Percentiles rank a stretch among this genome's conserved stretches.
Evolutionary conservation across 2,888 invertebrate species (phyloP).

Genomic region (Drosophila bunnanda): DNA sequence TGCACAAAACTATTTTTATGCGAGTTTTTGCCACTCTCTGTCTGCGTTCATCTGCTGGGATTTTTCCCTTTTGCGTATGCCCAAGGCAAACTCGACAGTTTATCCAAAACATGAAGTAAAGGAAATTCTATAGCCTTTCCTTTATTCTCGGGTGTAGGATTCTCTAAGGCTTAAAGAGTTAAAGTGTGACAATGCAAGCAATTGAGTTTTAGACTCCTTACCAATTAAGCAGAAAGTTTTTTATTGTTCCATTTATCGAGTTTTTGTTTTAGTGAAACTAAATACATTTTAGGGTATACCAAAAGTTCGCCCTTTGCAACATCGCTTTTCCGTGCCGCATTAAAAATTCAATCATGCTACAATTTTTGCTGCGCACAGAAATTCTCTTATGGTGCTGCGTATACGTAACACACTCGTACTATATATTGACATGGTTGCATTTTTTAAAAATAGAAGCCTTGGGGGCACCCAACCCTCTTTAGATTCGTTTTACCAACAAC

Average conservation of each 20-base stretch:
- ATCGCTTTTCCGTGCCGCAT: not conserved
- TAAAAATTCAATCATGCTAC: conserved; percentile 50
- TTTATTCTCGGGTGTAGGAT: not conserved
- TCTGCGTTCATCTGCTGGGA: conserved; percentile 22
- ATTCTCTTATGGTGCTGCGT: conserved; percentile 44
- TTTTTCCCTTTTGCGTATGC: conserved; percentile 21
- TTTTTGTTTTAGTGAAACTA: not conserved
- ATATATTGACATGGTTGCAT: conserved; percentile 54
- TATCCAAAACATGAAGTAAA: conserved; percentile 4
- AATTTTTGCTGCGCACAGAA: conserved; percentile 43
- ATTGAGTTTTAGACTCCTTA: too few relatives aligned
- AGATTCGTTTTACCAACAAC: conserved; percentile 31
- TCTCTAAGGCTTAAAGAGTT: not conserved
- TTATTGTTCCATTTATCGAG: too few relatives aligned
- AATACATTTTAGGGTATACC: not conserved
- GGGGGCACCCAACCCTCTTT: conserved; percentile 11
- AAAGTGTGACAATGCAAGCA: not conserved
- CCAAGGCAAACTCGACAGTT: conserved; percentile 26
- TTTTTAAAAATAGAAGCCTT: conserved; percentile 53
- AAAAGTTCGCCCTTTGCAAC: not conserved
- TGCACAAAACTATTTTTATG: conserved; percentile 59
- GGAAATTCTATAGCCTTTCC: not conserved
- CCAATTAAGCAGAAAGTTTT: too few relatives aligned
- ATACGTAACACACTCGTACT: conserved; percentile 43
- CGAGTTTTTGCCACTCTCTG: conserved; percentile 40